Percentiles rank a stretch among this genome's conserved stretches.
Conservation (phyloP, 2,797 vertebrate species). For the Tamandua tetradactyla region DNA sequence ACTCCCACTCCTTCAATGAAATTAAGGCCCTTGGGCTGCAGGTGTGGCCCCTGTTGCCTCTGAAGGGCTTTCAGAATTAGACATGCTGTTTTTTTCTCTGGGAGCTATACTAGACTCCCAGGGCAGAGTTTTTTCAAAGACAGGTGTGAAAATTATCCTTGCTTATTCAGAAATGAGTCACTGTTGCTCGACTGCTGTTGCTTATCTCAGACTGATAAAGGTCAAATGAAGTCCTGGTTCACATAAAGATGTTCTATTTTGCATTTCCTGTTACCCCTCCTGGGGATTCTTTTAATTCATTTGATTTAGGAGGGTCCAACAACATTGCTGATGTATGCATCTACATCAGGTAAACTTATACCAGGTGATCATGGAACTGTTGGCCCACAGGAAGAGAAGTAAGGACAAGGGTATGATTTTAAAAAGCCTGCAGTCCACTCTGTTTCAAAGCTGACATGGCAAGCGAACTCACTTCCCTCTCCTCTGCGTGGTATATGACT, state of each 20-base stretch:
- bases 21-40: background rate
- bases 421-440: no score
- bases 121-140: background rate
- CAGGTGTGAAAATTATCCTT: constrained; percentile 28
- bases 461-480: no score
- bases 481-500: no score
- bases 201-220: constrained; percentile 3
- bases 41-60: background rate
- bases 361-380: background rate
- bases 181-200: background rate
- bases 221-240: constrained; percentile 21
- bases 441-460: no score
- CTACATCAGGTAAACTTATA: background rate
- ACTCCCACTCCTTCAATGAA: background rate
- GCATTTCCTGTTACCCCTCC: background rate
- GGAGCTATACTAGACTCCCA: background rate
- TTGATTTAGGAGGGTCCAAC: background rate
- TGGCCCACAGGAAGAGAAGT: background rate
- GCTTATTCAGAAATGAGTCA: constrained; percentile 57
- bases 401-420: background rate
- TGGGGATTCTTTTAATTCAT: background rate
- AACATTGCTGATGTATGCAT: background rate
- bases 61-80: constrained; percentile 35
- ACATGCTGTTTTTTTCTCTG: background rate
- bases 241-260: background rate